Conservation (phyloP, 2,113 vertebrate species). For the Panurus biarmicus region DNA sequence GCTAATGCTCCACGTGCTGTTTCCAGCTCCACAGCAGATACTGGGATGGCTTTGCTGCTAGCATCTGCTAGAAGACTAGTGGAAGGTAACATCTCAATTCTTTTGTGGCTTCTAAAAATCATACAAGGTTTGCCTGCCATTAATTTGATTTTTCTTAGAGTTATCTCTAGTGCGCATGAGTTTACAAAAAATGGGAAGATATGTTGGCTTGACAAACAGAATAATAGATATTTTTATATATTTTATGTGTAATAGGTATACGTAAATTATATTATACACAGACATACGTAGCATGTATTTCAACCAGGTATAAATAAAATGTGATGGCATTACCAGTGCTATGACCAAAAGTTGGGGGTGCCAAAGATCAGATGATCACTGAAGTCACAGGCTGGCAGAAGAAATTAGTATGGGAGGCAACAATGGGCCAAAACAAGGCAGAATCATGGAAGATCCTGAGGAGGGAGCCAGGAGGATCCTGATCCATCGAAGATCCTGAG, state of each 20-base stretch:
- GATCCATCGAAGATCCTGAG: too few species aligned
- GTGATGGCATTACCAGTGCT: not conserved
- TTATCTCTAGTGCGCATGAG: not conserved
- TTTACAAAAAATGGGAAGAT: not conserved
- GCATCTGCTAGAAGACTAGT: slow-evolving; percentile 70
- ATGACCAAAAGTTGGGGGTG: not conserved
- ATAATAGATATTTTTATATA: not conserved
- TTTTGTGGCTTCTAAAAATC: not conserved
- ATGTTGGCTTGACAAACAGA: not conserved
- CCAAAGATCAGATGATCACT: not conserved
- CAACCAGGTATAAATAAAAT: not conserved
- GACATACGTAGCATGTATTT: not conserved
- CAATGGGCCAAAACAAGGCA: not conserved
- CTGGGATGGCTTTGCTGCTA: slow-evolving; percentile 74
- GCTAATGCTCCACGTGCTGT: slow-evolving; percentile 68
- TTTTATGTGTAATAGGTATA: not conserved
- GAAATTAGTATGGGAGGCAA: not conserved
- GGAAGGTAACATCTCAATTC: slow-evolving; percentile 57
- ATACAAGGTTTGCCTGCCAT: not conserved
- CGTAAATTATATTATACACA: not conserved
- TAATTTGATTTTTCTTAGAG: not conserved
- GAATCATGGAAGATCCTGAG: not conserved
- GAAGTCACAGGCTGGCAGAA: not conserved
- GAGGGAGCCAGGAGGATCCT: too few species aligned
- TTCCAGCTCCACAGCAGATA: slow-evolving; percentile 68